phyloP scores from a whole-genome alignment of 2,888 invertebrate species.

The Lysandra coridon region DNA sequence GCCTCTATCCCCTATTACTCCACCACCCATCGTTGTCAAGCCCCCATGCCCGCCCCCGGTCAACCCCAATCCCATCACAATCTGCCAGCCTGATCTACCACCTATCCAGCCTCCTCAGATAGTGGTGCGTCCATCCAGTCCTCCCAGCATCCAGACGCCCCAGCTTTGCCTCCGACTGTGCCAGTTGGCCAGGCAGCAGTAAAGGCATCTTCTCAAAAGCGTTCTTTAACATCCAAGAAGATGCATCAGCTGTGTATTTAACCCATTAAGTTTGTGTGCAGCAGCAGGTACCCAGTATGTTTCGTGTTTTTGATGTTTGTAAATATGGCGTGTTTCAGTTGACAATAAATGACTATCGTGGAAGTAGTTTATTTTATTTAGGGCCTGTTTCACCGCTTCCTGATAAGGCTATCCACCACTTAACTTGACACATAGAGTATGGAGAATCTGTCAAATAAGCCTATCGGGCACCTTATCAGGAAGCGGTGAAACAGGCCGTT shows the following conservation, averaged over 20 bases:
- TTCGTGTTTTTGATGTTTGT: conserved; percentile 29
- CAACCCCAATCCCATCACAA: conserved; percentile 45
- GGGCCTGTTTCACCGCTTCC: too few species aligned
- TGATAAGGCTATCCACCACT: too few species aligned
- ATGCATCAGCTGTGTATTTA: background rate
- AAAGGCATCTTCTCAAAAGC: background rate
- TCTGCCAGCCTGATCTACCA: conserved; percentile 45
- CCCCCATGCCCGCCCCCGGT: conserved; percentile 52
- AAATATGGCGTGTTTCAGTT: conserved; percentile 19
- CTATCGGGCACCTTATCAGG: too few species aligned
- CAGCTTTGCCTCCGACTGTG: conserved; percentile 46
- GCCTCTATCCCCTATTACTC: conserved; percentile 49
- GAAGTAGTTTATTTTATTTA: background rate
- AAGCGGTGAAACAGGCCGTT: too few species aligned
- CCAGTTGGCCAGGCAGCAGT: conserved; percentile 32
- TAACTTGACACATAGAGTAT: too few species aligned
- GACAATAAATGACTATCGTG: background rate
- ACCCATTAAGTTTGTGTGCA: background rate
- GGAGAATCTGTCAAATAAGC: too few species aligned
- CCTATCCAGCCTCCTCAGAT: conserved; percentile 49
- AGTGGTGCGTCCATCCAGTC: conserved; percentile 51
- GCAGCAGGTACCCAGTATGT: background rate
- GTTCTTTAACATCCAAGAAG: background rate
- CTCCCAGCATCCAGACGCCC: conserved; percentile 51
- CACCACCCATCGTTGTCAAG: conserved; percentile 52